Conservation (phyloP, 2,888 invertebrate genomes). For the Ichneumoninae sp. region DNA sequence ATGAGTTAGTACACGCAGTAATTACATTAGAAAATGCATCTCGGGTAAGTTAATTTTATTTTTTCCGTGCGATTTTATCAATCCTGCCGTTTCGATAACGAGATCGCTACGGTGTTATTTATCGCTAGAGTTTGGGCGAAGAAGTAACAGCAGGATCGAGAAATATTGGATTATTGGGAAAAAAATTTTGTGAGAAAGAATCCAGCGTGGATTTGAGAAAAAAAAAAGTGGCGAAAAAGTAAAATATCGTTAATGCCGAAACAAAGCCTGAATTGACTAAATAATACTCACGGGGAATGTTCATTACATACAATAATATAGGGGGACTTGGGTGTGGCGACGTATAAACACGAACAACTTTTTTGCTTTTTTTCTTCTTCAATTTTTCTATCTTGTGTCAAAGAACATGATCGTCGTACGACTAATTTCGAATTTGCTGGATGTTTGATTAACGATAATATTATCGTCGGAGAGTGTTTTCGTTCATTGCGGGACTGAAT, state of each 20-base stretch:
- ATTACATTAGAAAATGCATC: background rate
- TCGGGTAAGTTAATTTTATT: background rate
- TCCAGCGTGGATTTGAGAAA: background rate
- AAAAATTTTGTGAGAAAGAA: background rate
- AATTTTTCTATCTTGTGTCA: background rate
- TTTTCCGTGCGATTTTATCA: background rate
- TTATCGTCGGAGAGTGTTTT: slow-evolving; percentile 46
- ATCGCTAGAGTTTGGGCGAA: too few relatives aligned
- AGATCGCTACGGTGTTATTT: too few relatives aligned
- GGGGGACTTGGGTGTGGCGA: slow-evolving; percentile 58
- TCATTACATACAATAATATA: slow-evolving; percentile 56
- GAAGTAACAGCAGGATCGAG: background rate
- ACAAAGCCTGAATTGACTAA: slow-evolving; percentile 29
- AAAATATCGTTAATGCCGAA: background rate
- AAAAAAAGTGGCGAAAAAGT: background rate
- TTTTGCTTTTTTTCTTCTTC: slow-evolving; percentile 18
- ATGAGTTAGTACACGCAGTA: slow-evolving; percentile 50
- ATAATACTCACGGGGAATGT: slow-evolving; percentile 63
- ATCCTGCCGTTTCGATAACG: background rate
- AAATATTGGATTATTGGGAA: background rate
- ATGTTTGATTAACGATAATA: slow-evolving; percentile 19
- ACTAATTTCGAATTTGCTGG: slow-evolving; percentile 27
- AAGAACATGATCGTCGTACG: background rate
- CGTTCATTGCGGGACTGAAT: slow-evolving; percentile 18
- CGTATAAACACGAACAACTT: slow-evolving; percentile 44